phyloP scores from a whole-genome alignment of 2,888 invertebrate genomes.

The Dolichomitus sp. region DNA sequence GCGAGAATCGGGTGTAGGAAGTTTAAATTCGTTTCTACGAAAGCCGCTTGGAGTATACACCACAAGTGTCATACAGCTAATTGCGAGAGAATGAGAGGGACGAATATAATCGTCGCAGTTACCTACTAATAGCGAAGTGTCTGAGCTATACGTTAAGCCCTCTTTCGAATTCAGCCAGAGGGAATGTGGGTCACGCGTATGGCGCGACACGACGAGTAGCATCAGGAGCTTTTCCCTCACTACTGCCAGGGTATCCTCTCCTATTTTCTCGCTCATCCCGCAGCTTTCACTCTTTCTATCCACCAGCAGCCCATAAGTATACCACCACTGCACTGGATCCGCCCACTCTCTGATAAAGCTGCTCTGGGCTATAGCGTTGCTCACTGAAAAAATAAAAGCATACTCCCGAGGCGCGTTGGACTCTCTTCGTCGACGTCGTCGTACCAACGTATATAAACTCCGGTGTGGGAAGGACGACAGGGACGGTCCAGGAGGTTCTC shows the following conservation, averaged over 20 bases:
- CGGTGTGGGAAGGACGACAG: slow-evolving; percentile 33
- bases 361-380: slow-evolving; percentile 60
- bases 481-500: slow-evolving; percentile 16
- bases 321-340: slow-evolving; percentile 36
- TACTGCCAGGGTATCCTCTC: slow-evolving; percentile 20
- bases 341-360: slow-evolving; percentile 61
- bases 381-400: slow-evolving; percentile 63
- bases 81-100: slow-evolving; percentile 62
- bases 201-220: slow-evolving; percentile 47
- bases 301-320: slow-evolving; percentile 20
- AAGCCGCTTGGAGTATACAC: background rate
- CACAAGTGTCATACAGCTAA: slow-evolving; percentile 60
- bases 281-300: slow-evolving; percentile 27
- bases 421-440: slow-evolving; percentile 52
- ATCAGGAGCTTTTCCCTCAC: slow-evolving; percentile 46
- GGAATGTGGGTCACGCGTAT: slow-evolving; percentile 64
- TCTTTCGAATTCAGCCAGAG: slow-evolving; percentile 60
- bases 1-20: background rate
- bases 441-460: slow-evolving; percentile 40
- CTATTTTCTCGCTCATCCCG: slow-evolving; percentile 45
- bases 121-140: slow-evolving; percentile 54
- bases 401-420: slow-evolving; percentile 50
- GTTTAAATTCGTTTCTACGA: slow-evolving; percentile 25
- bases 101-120: slow-evolving; percentile 61
- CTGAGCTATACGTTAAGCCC: slow-evolving; percentile 42